A percentile compares a stretch with the other conserved stretches of the same genome.
Conservation (phyloP, 2,797 vertebrate species). For the Sebastes trivittatus region DNA sequence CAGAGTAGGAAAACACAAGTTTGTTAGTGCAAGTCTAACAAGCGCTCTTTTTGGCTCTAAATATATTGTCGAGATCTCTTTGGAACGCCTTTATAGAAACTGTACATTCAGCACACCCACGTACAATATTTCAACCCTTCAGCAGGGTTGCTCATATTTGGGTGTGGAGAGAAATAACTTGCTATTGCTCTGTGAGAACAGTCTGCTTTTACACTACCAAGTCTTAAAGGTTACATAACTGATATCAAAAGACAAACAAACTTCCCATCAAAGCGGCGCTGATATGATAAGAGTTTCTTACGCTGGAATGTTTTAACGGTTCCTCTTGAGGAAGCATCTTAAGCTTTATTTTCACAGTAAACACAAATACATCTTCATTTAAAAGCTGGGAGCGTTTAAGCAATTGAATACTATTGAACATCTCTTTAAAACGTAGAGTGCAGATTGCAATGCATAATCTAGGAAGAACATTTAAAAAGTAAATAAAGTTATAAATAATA, state of each 20-base stretch:
- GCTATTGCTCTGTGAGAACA: constrained; percentile 61
- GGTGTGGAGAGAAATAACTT: constrained; percentile 27
- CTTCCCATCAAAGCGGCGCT: constrained; percentile 24
- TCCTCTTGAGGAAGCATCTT: constrained; percentile 26
- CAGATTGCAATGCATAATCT: constrained; percentile 27
- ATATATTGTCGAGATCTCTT: constrained; percentile 25
- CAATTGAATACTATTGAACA: constrained; percentile 44
- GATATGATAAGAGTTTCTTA: constrained; percentile 44
- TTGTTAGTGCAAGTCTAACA: constrained; percentile 21
- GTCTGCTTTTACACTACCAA: constrained; percentile 34
- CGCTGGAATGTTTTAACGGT: constrained; percentile 60
- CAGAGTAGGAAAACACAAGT: constrained; percentile 25
- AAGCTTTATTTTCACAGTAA: constrained; percentile 43
- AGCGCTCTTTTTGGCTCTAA: constrained; percentile 23
- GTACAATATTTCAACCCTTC: constrained; percentile 10
- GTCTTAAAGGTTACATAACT: constrained; percentile 44
- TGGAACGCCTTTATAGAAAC: constrained; percentile 35
- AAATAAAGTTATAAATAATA: constrained; percentile 61
- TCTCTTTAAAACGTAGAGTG: constrained; percentile 41
- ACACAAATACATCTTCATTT: constrained; percentile 34
- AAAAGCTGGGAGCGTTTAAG: constrained; percentile 39
- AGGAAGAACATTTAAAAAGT: constrained; percentile 53
- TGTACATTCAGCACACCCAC: constrained; percentile 20
- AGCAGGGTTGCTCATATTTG: constrained; percentile 32
- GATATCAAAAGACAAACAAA: constrained; percentile 68